Conservation (phyloP, 2,113 vertebrate species). For the Notiomystis cincta region DNA sequence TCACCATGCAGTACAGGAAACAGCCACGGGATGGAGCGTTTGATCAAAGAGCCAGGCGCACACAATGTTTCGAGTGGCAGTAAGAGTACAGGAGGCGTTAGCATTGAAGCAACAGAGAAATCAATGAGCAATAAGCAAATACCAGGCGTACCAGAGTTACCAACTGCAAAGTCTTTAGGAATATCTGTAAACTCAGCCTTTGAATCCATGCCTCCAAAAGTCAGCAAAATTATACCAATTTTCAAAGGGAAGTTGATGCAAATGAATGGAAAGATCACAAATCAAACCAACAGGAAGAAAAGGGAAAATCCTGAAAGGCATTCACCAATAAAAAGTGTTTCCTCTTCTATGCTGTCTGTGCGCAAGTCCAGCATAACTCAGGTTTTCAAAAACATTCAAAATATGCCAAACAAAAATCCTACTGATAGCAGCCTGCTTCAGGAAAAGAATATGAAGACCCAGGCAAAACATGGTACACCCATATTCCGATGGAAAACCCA, state of each 20-base stretch:
- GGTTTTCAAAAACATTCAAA: background rate
- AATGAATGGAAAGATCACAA: constrained; percentile 30
- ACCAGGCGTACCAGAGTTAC: background rate
- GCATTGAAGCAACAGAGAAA: background rate
- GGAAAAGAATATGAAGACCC: background rate
- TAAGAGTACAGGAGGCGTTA: background rate
- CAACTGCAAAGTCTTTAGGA: background rate
- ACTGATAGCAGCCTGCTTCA: background rate
- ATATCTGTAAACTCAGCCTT: background rate
- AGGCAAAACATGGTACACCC: background rate
- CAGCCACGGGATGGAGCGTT: constrained; percentile 61
- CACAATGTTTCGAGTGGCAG: background rate
- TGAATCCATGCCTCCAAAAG: background rate
- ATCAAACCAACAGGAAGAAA: constrained; percentile 39
- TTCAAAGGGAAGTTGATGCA: constrained; percentile 73
- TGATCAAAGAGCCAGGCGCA: background rate
- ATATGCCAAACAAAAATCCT: background rate
- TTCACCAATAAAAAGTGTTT: background rate
- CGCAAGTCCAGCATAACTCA: background rate
- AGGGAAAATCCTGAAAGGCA: background rate
- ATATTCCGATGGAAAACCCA: background rate
- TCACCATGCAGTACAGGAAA: background rate
- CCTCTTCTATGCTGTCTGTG: background rate
- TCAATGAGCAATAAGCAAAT: background rate
- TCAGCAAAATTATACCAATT: constrained; percentile 75